A percentile compares a stretch with the other conserved stretches of the same genome.
Evolutionary conservation across 2,113 vertebrate species (phyloP).

Genomic region (Albula goreensis): DNA sequence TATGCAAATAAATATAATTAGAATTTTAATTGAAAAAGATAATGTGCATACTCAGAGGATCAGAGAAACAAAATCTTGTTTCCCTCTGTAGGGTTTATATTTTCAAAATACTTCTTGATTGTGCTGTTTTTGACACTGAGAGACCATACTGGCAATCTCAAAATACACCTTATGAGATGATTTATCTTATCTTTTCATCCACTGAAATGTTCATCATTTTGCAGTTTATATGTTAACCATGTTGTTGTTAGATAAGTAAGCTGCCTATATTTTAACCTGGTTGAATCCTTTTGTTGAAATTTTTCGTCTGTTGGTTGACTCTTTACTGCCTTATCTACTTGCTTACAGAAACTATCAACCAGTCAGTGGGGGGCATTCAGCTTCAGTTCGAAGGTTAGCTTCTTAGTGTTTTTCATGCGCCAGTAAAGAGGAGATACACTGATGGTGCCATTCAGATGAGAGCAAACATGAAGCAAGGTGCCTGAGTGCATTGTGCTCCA

Average conservation of each 20-base stretch:
- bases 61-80: constrained; percentile 16
- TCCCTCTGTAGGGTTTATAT: background rate
- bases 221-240: background rate
- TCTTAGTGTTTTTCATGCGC: background rate
- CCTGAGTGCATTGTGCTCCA: no score
- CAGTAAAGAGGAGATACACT: background rate
- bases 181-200: background rate
- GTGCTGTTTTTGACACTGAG: background rate
- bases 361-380: background rate
- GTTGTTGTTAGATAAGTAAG: no score
- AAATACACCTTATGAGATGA: background rate
- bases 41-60: background rate
- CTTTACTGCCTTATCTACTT: background rate
- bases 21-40: constrained; percentile 13
- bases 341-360: background rate
- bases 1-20: constrained; percentile 24
- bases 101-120: background rate
- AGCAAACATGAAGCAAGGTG: background rate
- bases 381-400: background rate
- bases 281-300: background rate
- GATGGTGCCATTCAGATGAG: background rate
- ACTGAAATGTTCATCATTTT: background rate
- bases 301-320: background rate
- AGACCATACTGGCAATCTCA: background rate
- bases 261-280: background rate